phyloP scores from a whole-genome alignment of 2,888 invertebrate species.

The Maniola hyperantus region DNA sequence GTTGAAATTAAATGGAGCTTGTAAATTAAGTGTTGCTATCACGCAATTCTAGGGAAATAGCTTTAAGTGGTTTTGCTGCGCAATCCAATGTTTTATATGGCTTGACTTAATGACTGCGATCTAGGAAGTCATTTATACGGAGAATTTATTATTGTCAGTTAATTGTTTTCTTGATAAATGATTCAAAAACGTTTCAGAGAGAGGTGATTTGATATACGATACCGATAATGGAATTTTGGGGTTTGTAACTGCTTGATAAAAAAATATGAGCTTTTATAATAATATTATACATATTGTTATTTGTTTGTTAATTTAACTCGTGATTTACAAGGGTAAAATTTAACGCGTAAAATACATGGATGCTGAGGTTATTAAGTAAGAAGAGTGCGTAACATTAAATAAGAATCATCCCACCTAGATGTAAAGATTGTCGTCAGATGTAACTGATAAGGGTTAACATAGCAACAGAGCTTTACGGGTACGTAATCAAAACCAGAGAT shows the following conservation, averaged over 20 bases:
- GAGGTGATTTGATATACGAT: conserved; percentile 10
- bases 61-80: conserved; percentile 72
- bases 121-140: conserved; percentile 40
- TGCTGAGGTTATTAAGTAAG: not conserved
- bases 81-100: conserved; percentile 67
- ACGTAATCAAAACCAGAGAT: conserved; percentile 16
- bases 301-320: too few species aligned
- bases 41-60: conserved; percentile 78
- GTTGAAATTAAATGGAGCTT: conserved; percentile 59
- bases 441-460: conserved; percentile 8
- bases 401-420: not conserved
- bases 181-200: not conserved
- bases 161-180: conserved; percentile 20
- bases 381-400: not conserved
- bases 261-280: too few species aligned
- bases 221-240: not conserved
- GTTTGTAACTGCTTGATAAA: too few species aligned
- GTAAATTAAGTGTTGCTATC: conserved; percentile 81
- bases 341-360: not conserved
- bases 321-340: too few species aligned
- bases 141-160: conserved; percentile 31
- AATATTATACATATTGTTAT: too few species aligned
- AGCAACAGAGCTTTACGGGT: not conserved
- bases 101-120: conserved; percentile 54
- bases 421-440: conserved; percentile 6